These are phyloP conservation scores for Conchocele bisecta DNA, from an alignment of 2,888 invertebrate genomes.

Conservation along the genomic window DNA sequence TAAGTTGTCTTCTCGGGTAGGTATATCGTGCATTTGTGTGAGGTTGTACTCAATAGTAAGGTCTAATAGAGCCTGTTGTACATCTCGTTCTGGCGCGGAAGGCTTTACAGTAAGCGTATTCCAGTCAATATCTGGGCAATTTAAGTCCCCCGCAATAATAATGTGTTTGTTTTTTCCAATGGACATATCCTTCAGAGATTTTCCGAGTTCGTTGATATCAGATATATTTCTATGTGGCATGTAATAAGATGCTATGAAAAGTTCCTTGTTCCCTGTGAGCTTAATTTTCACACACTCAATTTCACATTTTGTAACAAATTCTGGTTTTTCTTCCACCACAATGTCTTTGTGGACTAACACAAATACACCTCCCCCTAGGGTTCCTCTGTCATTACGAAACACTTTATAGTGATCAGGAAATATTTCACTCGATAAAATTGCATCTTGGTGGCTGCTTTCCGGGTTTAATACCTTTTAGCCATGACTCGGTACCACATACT, in stretches of 20 bases:
- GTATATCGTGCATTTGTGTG: slow-evolving; percentile 27
- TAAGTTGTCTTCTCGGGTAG: slow-evolving; percentile 23
- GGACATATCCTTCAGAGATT: neutral
- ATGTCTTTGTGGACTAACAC: slow-evolving; percentile 6
- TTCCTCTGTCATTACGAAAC: slow-evolving; percentile 29
- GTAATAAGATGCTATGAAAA: slow-evolving; percentile 13
- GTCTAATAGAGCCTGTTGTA: slow-evolving; percentile 30
- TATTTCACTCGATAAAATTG: slow-evolving; percentile 5
- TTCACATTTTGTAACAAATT: slow-evolving; percentile 18
- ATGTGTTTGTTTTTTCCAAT: slow-evolving; percentile 1
- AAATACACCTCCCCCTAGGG: slow-evolving; percentile 21
- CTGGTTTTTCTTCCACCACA: slow-evolving; percentile 7
- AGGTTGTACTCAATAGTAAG: slow-evolving; percentile 6
- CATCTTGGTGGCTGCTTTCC: slow-evolving; percentile 3
- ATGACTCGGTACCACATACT: slow-evolving; percentile 14
- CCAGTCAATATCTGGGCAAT: slow-evolving; percentile 43
- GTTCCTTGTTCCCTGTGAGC: slow-evolving; percentile 5
- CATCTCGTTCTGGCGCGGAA: slow-evolving; percentile 10
- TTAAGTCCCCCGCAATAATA: slow-evolving; percentile 24
- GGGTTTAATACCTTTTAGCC: slow-evolving; percentile 8
- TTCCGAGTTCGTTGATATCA: neutral
- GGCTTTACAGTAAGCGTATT: neutral
- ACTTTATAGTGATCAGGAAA: slow-evolving; percentile 15
- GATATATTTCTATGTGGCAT: slow-evolving; percentile 15
- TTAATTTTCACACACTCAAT: slow-evolving; percentile 18